Evolutionary conservation across 2,888 invertebrate species (phyloP).

Genomic region (Ectemnius lituratus): DNA sequence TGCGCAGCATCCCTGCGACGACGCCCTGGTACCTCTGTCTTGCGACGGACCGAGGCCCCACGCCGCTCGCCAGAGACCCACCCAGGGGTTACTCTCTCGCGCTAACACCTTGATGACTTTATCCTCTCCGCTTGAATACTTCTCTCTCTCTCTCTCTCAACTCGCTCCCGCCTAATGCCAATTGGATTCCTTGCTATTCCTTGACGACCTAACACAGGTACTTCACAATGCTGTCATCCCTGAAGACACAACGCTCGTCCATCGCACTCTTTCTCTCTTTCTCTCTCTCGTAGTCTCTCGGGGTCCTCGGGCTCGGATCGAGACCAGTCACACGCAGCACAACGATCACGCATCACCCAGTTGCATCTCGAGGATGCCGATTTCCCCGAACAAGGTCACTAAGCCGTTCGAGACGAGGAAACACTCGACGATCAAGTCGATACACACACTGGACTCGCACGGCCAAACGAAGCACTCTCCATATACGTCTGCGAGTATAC

Average conservation of each 20-base stretch:
- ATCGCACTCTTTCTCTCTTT: background rate
- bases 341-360: slow-evolving; percentile 4
- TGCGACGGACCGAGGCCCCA: slow-evolving; percentile 6
- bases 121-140: background rate
- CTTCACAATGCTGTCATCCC: background rate
- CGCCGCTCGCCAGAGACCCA: slow-evolving; percentile 11
- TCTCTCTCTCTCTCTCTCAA: background rate
- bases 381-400: background rate
- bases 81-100: slow-evolving; percentile 3
- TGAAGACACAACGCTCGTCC: background rate
- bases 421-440: background rate
- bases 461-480: no score
- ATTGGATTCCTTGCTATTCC: background rate
- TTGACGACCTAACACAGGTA: background rate
- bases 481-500: no score
- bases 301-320: background rate
- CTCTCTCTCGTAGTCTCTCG: background rate
- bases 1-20: slow-evolving; percentile 50
- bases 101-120: background rate
- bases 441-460: slow-evolving; percentile 1
- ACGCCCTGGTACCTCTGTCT: slow-evolving; percentile 17
- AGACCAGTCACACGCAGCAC: background rate
- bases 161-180: background rate
- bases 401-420: background rate
- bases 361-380: background rate